A percentile compares a stretch with the other conserved stretches of the same genome.
phyloP scores from a whole-genome alignment of 2,888 invertebrate species.

The Caradrina clavipalpis region DNA sequence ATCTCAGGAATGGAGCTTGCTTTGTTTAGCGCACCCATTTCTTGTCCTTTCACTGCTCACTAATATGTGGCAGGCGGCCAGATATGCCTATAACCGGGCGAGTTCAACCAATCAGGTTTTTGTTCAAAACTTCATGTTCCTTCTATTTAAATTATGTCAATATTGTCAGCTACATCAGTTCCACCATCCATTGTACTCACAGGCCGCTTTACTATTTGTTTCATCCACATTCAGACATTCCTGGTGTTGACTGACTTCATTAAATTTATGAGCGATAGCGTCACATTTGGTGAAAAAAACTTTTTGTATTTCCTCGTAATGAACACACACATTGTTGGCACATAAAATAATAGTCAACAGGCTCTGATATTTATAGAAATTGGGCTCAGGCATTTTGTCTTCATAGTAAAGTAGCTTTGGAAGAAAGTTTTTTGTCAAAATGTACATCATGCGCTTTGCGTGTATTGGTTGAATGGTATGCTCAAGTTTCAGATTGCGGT shows the following conservation, averaged over 20 bases:
- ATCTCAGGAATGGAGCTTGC: neutral
- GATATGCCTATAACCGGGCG: neutral
- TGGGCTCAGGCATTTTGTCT: slow-evolving; percentile 34
- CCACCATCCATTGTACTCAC: slow-evolving; percentile 8
- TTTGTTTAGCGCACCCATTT: neutral
- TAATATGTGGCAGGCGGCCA: too few relatives aligned
- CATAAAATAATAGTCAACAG: slow-evolving; percentile 35
- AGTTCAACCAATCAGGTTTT: too few relatives aligned
- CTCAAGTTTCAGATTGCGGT: too few relatives aligned
- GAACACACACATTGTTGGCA: slow-evolving; percentile 35
- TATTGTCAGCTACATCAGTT: neutral
- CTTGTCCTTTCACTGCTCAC: neutral
- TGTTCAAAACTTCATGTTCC: too few relatives aligned
- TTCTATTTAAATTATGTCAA: too few relatives aligned
- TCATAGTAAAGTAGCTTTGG: slow-evolving; percentile 32
- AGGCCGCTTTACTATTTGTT: neutral
- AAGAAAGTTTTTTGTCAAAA: slow-evolving; percentile 16
- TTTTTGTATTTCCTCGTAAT: slow-evolving; percentile 22
- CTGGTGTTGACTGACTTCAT: neutral
- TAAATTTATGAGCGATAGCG: slow-evolving; percentile 15
- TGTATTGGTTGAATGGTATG: neutral
- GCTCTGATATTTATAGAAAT: slow-evolving; percentile 31
- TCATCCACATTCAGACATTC: neutral
- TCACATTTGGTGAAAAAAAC: slow-evolving; percentile 33
- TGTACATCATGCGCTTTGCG: slow-evolving; percentile 35